phyloP scores from a whole-genome alignment of 2,797 vertebrate genomes.

The Peromyscus attwateri region DNA sequence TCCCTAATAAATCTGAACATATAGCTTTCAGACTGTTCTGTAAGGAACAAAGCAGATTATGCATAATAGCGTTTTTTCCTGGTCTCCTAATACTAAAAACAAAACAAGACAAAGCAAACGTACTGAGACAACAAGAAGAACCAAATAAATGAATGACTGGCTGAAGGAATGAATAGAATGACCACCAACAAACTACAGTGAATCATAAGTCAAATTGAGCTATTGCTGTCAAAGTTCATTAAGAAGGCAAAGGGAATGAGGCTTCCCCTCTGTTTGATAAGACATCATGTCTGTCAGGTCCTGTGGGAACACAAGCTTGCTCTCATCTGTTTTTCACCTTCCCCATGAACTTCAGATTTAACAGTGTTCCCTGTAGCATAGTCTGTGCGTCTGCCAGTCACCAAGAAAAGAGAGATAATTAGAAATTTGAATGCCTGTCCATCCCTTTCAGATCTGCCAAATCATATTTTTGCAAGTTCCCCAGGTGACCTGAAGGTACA shows the following conservation, averaged over 20 bases:
- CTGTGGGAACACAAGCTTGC: background rate
- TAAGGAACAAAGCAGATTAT: background rate
- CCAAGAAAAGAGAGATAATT: background rate
- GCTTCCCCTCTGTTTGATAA: background rate
- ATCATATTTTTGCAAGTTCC: background rate
- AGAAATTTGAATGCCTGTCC: background rate
- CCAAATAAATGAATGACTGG: background rate
- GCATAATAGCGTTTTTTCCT: background rate
- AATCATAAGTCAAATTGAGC: background rate
- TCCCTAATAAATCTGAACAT: background rate
- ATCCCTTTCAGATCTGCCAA: background rate
- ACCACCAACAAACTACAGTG: background rate
- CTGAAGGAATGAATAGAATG: background rate
- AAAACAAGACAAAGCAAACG: background rate
- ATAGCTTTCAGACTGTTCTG: background rate
- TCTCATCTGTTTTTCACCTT: background rate
- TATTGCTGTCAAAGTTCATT: background rate
- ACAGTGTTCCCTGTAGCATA: background rate
- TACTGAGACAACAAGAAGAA: background rate
- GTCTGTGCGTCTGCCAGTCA: background rate
- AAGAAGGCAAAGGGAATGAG: background rate
- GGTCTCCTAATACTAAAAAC: background rate
- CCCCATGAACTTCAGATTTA: background rate
- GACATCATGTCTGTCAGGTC: background rate
- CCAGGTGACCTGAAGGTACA: background rate